Evolutionary conservation across 2,797 vertebrate genomes (phyloP), one percentile per base, ranked within the genome.

Genomic region (Megalops cyprinoides): DNA sequence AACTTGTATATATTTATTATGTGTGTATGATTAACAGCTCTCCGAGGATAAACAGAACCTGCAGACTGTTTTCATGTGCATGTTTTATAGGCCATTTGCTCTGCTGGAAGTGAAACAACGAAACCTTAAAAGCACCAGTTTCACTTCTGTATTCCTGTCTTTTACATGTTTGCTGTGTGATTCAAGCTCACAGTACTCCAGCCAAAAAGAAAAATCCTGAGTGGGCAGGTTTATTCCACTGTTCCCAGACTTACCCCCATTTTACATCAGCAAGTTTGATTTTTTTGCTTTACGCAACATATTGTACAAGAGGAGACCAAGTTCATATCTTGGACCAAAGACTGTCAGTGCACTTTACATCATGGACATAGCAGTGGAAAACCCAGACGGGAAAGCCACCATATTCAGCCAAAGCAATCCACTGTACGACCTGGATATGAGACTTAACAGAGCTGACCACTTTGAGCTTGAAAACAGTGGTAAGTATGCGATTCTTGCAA

Each of bases 341-440:
- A 12, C n/a, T 23, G 18, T 44, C 8, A 71, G 37, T 44, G 37
- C n/a, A n/a, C n/a, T n/a, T n/a, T n/a, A n/a, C 42, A 39, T n/a
- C 6, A 71, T 71, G 67, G 67, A 71, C 4, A 71, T 67, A 25
- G 39, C 37, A 23, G 67, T 71, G 49, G 89, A 92, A 74, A 46
- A 0, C 8, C 12, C 0, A 0, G 75, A 44, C 1, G 82, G 79
- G 0, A 67, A 60, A 4, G 31, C 77, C 0, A 84, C 86, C 0
- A 9, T 81, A 34, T 84, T 85, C 81, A 87, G 85, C 8, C 85
- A 88, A 5, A 87, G 14, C 7, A 94, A 94, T 85, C 92, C 91
- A 0, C 82, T 92, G 60, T 94, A 89, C 69, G 89, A 74, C 39
- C 56, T 67, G 55, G 81, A 81, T 39, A 85, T 90, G 89, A 88